Evolutionary conservation across 2,888 invertebrate species (phyloP).

Genomic region (Toxonevra muliebris): DNA sequence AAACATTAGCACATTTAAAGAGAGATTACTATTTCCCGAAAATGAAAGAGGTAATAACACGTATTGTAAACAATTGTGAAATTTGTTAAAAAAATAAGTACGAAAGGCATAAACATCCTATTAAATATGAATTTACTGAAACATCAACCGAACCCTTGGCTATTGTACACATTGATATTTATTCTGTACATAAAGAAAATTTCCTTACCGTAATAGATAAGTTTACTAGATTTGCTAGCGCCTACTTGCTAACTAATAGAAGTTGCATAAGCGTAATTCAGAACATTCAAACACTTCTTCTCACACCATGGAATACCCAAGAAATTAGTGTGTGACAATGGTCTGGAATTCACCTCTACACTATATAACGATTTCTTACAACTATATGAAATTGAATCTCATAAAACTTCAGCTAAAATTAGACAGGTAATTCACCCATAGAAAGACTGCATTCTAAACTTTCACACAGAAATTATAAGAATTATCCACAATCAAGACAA

Average conservation of each 20-base stretch:
- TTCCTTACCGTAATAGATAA: conserved; percentile 14
- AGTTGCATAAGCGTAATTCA: conserved; percentile 33
- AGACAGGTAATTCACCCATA: conserved; percentile 32
- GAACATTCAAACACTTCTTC: conserved; percentile 4
- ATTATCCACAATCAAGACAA: conserved; percentile 31
- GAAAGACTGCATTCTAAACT: conserved; percentile 36
- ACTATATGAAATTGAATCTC: too few relatives aligned
- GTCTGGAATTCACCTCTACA: too few relatives aligned
- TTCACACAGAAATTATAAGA: conserved; percentile 30
- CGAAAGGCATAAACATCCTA: not conserved
- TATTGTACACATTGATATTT: conserved; percentile 11
- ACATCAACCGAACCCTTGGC: conserved; percentile 1
- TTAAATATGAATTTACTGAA: conserved; percentile 8
- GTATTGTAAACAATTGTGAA: conserved; percentile 8
- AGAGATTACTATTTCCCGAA: too few relatives aligned
- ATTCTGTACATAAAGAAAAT: conserved; percentile 17
- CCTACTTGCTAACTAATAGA: conserved; percentile 25
- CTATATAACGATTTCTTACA: too few relatives aligned
- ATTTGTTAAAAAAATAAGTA: conserved; percentile 3
- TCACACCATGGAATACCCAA: too few relatives aligned
- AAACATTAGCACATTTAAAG: too few relatives aligned
- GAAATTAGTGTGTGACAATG: too few relatives aligned
- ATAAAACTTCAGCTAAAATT: conserved; percentile 28
- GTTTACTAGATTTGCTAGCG: conserved; percentile 30
- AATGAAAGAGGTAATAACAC: too few relatives aligned